phyloP scores from a whole-genome alignment of 2,888 invertebrate species.

The Criorhina ranunculi region DNA sequence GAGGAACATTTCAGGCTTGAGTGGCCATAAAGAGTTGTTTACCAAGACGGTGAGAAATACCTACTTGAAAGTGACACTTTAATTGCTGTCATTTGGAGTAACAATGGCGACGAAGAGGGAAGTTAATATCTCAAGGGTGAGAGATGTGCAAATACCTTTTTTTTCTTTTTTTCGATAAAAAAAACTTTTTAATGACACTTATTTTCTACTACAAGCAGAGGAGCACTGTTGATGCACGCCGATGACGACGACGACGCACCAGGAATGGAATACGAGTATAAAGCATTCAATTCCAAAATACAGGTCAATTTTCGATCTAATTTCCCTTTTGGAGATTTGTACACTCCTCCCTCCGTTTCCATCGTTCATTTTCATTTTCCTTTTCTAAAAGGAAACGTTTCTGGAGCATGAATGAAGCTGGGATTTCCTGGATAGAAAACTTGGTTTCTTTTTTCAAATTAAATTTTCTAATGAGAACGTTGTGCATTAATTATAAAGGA shows the following conservation, averaged over 20 bases:
- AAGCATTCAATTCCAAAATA: slow-evolving; percentile 61
- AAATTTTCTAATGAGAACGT: slow-evolving; percentile 59
- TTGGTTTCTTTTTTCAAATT: slow-evolving; percentile 35
- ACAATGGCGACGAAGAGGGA: not conserved
- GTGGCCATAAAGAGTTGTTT: slow-evolving; percentile 40
- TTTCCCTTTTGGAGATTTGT: slow-evolving; percentile 20
- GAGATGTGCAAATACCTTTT: not conserved
- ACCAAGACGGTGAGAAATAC: slow-evolving; percentile 27
- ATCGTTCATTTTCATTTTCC: slow-evolving; percentile 39
- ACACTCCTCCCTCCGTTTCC: slow-evolving; percentile 22
- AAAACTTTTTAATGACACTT: slow-evolving; percentile 57
- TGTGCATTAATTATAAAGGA: slow-evolving; percentile 67
- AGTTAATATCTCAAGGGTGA: slow-evolving; percentile 1
- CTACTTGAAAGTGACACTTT: slow-evolving; percentile 56
- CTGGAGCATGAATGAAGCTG: slow-evolving; percentile 46
- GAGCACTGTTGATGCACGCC: slow-evolving; percentile 4
- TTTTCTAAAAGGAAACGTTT: slow-evolving; percentile 32
- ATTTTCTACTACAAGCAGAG: slow-evolving; percentile 13
- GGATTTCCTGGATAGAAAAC: slow-evolving; percentile 51
- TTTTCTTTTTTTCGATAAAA: slow-evolving; percentile 7
- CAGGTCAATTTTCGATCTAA: slow-evolving; percentile 58
- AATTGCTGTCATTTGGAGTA: slow-evolving; percentile 57
- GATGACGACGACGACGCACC: not conserved
- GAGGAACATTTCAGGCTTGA: slow-evolving; percentile 26
- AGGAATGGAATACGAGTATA: slow-evolving; percentile 12